Conservation (phyloP, 2,888 invertebrate genomes). For the Notodonta ziczac region DNA sequence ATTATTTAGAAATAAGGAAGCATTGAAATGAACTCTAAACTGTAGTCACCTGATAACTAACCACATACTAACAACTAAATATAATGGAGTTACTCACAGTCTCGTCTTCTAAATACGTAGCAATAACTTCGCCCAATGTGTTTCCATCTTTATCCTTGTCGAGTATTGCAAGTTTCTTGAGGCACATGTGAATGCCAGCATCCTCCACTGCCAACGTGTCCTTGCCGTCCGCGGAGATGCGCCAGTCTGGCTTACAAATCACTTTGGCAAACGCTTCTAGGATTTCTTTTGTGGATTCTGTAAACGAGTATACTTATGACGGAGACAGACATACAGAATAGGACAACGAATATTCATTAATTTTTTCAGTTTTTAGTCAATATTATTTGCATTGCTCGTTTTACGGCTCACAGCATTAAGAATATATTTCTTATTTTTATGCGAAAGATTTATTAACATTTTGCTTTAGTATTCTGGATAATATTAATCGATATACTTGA, state of each 20-base stretch:
- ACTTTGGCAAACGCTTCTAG: constrained; percentile 60
- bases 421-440: no score
- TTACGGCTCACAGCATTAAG: no score
- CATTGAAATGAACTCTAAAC: no score
- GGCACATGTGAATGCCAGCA: constrained; percentile 89
- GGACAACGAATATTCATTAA: no score
- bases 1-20: no score
- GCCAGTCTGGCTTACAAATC: constrained; percentile 81
- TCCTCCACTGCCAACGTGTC: constrained; percentile 87
- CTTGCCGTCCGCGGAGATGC: constrained; percentile 74
- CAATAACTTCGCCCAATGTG: constrained; percentile 85
- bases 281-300: constrained; percentile 70
- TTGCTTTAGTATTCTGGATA: no score
- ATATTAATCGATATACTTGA: no score
- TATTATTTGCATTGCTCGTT: no score
- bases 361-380: no score
- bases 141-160: constrained; percentile 81
- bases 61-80: no score
- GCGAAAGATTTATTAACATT: no score
- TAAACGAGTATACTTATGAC: constrained; percentile 2
- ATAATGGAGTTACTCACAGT: constrained; percentile 71
- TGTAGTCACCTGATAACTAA: no score
- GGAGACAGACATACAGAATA: constrained; percentile 2
- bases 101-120: constrained; percentile 78
- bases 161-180: constrained; percentile 89